phyloP scores from a whole-genome alignment of 2,113 vertebrate species.

The Rhea americana region DNA sequence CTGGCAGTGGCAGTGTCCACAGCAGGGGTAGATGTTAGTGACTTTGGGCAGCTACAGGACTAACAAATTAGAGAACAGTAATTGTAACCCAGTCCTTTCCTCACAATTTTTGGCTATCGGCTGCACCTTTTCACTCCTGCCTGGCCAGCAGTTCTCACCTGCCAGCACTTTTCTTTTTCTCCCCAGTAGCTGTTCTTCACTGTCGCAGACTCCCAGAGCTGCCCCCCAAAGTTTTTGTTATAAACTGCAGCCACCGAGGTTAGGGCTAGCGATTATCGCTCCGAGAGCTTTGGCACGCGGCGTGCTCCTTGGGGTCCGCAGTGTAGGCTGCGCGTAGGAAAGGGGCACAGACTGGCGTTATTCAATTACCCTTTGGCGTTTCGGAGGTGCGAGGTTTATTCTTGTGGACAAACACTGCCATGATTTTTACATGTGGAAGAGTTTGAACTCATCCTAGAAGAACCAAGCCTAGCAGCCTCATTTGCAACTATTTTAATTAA shows the following conservation, averaged over 20 bases:
- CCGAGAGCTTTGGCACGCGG: not conserved
- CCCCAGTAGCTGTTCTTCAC: not conserved
- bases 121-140: not conserved
- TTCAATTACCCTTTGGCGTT: not conserved
- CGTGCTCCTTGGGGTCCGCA: fast-evolving
- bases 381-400: not conserved
- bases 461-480: not conserved
- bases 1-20: not conserved
- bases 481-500: not conserved
- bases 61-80: not conserved
- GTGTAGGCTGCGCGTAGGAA: not conserved
- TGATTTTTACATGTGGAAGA: not conserved
- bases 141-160: too few species aligned
- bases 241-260: not conserved
- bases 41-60: not conserved
- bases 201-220: not conserved
- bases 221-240: not conserved
- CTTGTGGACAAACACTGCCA: not conserved
- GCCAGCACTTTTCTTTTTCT: not conserved
- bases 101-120: not conserved
- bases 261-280: not conserved
- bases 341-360: not conserved
- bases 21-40: not conserved
- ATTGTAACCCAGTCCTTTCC: not conserved
- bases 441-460: not conserved